Percentiles rank a stretch among this genome's conserved stretches.
Evolutionary conservation across 2,888 invertebrate genomes (phyloP).

Genomic region (Odontocerum albicorne): DNA sequence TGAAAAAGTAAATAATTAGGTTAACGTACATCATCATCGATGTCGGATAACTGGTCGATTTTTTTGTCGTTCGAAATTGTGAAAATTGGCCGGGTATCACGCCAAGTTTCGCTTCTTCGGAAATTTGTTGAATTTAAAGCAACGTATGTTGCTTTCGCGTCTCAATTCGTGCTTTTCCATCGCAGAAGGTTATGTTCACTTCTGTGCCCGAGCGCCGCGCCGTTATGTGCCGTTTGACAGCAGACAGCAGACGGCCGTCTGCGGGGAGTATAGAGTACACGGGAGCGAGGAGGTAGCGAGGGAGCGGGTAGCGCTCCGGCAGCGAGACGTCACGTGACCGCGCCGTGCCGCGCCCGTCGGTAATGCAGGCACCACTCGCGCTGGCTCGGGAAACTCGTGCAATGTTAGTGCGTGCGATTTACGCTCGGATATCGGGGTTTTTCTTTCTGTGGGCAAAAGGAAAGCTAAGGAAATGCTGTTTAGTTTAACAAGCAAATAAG

Average conservation of each 20-base stretch:
- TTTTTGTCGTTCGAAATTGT: slow-evolving; percentile 29
- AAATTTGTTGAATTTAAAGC: slow-evolving; percentile 20
- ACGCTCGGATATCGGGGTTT: too few relatives aligned
- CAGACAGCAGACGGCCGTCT: slow-evolving; percentile 1
- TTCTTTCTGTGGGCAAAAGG: too few relatives aligned
- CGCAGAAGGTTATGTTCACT: slow-evolving; percentile 21
- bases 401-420: too few relatives aligned
- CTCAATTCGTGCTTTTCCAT: slow-evolving; percentile 27
- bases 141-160: slow-evolving; percentile 21
- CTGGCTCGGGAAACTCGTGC: too few relatives aligned
- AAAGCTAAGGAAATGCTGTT: too few relatives aligned
- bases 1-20: slow-evolving; percentile 17
- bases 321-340: slow-evolving; percentile 30
- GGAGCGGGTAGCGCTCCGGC: slow-evolving; percentile 12
- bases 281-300: too few relatives aligned
- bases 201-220: not conserved
- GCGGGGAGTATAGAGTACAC: too few relatives aligned
- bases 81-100: slow-evolving; percentile 23
- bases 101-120: slow-evolving; percentile 19
- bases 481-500: too few relatives aligned
- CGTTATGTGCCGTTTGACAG: slow-evolving; percentile 28
- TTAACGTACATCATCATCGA: slow-evolving; percentile 30
- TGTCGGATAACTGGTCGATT: slow-evolving; percentile 23
- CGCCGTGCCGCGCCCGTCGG: slow-evolving; percentile 38
- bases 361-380: slow-evolving; percentile 42